Percentiles rank a stretch among this genome's conserved stretches.
Conservation (phyloP, 2,113 vertebrate genomes). For the Pandion haliaetus region DNA sequence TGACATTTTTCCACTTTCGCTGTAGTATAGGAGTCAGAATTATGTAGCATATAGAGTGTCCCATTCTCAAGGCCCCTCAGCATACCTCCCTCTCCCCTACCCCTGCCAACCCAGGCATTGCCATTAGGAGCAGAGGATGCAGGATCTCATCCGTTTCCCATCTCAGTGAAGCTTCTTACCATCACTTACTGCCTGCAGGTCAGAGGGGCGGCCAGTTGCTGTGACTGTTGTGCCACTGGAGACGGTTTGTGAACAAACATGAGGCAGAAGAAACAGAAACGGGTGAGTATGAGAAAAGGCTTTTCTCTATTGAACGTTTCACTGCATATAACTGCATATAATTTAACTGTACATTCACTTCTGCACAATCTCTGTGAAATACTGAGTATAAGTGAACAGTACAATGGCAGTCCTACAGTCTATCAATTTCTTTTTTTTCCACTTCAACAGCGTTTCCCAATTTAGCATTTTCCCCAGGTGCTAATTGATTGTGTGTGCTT, state of each 20-base stretch:
- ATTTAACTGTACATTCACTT: background rate
- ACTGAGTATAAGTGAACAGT: background rate
- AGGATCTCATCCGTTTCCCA: background rate
- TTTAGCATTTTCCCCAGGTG: background rate
- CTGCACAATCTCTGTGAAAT: background rate
- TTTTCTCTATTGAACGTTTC: background rate
- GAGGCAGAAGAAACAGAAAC: background rate
- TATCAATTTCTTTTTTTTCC: background rate
- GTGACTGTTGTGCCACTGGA: background rate
- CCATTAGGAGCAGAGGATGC: background rate
- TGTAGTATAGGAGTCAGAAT: background rate
- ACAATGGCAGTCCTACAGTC: background rate
- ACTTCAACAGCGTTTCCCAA: background rate
- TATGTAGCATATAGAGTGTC: background rate
- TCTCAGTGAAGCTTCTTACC: background rate
- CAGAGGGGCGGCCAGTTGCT: background rate
- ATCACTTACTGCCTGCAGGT: background rate
- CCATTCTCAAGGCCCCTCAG: background rate
- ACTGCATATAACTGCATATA: rapidly evolving
- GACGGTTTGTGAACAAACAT: background rate
- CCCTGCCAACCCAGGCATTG: background rate
- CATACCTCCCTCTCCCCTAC: too few species aligned
- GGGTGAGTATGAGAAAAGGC: background rate
- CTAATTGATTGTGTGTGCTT: background rate
- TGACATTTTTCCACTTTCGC: background rate